Percentiles rank a stretch among this genome's conserved stretches.
Evolutionary conservation across 2,797 vertebrate genomes (phyloP).

Genomic region (Bradypodion ventrale): DNA sequence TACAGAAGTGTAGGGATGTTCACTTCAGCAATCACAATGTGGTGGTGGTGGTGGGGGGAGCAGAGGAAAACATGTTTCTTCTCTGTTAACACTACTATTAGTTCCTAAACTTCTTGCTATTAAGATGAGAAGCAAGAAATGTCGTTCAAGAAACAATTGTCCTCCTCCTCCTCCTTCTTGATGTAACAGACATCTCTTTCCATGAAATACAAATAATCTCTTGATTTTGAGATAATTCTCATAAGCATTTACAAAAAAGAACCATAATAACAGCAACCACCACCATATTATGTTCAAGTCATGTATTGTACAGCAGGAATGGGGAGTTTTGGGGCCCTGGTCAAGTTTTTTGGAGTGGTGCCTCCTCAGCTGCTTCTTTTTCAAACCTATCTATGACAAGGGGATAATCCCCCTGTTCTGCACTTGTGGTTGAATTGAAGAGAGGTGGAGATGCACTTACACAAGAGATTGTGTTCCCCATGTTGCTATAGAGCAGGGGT

Average conservation of each 20-base stretch:
- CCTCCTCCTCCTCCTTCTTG: neutral
- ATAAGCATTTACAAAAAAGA: neutral
- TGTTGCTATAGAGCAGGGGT: too few species aligned
- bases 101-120: neutral
- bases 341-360: neutral
- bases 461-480: too few species aligned
- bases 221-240: conserved; percentile 14
- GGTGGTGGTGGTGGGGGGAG: too few species aligned
- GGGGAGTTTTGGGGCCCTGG: too few species aligned
- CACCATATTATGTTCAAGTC: neutral
- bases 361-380: neutral
- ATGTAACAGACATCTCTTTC: conserved; percentile 5
- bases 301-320: neutral
- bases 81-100: neutral
- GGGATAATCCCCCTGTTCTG: neutral
- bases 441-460: too few species aligned
- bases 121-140: neutral
- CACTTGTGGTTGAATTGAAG: neutral
- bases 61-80: neutral
- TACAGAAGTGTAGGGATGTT: neutral
- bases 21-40: neutral
- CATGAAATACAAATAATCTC: neutral
- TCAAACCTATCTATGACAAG: neutral
- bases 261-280: neutral
- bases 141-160: neutral